phyloP scores from a whole-genome alignment of 2,888 invertebrate genomes.

The Lasioglossum vierecki region DNA sequence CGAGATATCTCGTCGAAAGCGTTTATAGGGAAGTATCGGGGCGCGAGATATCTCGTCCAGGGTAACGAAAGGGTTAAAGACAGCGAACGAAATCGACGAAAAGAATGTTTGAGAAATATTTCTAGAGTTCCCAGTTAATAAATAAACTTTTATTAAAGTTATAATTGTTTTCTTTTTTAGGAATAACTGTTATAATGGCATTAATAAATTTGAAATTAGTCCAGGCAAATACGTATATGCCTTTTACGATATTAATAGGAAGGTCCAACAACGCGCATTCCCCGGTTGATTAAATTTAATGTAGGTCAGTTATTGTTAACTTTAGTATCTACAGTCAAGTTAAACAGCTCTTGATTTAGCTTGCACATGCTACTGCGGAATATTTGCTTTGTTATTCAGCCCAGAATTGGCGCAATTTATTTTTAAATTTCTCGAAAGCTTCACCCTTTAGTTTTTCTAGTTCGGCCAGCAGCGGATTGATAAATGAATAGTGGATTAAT shows the following conservation, averaged over 20 bases:
- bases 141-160: no score
- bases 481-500: no score
- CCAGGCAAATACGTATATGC: neutral
- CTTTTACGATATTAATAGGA: neutral
- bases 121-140: neutral
- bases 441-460: neutral
- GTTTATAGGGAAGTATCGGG: no score
- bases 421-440: neutral
- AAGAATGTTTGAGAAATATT: neutral
- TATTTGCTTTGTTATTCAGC: neutral
- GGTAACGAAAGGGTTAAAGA: no score
- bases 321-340: neutral
- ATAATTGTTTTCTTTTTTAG: neutral
- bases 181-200: neutral
- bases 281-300: neutral
- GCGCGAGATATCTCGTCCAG: no score
- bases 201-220: neutral
- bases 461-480: neutral
- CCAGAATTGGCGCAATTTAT: neutral
- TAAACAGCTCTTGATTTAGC: neutral
- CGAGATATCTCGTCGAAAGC: no score
- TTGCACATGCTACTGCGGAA: neutral
- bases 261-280: neutral
- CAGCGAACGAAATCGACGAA: neutral
- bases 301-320: constrained; percentile 5